Evolutionary conservation across 2,113 vertebrate genomes (phyloP).

Genomic region (Psittacula cyanocephala): DNA sequence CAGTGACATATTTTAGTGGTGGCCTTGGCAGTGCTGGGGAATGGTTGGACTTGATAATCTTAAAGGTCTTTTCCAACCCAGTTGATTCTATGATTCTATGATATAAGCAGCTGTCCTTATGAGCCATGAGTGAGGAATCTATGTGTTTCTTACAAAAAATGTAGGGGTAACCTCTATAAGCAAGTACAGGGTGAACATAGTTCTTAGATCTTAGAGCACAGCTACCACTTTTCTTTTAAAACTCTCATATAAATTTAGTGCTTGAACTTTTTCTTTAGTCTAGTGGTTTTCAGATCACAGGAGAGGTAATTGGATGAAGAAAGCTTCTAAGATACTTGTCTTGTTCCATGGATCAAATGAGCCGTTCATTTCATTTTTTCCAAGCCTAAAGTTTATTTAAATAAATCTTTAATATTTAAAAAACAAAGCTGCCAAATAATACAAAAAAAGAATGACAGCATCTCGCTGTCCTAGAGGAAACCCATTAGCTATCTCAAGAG

Average conservation of each 20-base stretch:
- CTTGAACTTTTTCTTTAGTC: background rate
- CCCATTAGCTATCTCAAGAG: background rate
- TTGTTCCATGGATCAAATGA: background rate
- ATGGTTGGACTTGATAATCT: background rate
- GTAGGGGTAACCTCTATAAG: background rate
- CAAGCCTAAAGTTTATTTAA: background rate
- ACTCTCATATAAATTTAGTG: background rate
- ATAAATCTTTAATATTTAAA: background rate
- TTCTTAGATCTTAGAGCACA: background rate
- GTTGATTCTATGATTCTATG: background rate
- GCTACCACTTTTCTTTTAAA: background rate
- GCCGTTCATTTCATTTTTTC: background rate
- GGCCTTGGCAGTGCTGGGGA: background rate
- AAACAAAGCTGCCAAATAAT: background rate
- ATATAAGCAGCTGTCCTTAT: background rate
- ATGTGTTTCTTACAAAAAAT: fast-evolving
- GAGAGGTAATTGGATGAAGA: background rate
- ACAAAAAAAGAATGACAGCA: background rate
- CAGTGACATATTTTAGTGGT: background rate
- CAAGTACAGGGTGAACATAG: background rate
- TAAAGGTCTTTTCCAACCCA: background rate
- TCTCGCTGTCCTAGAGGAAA: background rate
- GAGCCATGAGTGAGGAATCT: background rate
- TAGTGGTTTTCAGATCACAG: background rate
- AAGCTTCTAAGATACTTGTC: background rate